Base-by-base conservation (phyloP, 2,888 invertebrate genomes). In the Pachliopta kotzebuea region DNA sequence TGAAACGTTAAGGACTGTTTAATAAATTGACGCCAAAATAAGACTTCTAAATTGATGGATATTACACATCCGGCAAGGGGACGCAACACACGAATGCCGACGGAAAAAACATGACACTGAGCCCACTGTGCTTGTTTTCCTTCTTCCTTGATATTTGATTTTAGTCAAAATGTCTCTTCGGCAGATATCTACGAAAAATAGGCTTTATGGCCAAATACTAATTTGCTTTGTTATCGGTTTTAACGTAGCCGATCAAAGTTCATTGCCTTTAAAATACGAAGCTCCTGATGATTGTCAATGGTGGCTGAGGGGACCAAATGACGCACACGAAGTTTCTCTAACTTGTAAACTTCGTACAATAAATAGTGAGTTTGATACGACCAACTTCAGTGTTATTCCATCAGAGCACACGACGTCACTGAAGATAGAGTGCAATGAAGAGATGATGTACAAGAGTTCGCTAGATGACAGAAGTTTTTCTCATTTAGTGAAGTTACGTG, bases 241-340 rank as follows among this genome's bases (percentile, higher is more conserved):
- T 29, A 86, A 88, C 71, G 86, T 91, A 62, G 90, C 91, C 56
- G 90, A 90, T 77, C 91, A 90, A 73, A 91, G 90, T 73, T 88
- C 90, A 61, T 74, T 90, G 68, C 91, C 92, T 62, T 76, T 92
- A 68, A 90, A 92, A 74, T 96, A 96, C 85, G 96, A 96, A 85
- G 96, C 96, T 70, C 97, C 97, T 65, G 96, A 96, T 80, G 96
- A 97, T 83, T 97, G 97, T 78, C 95, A 95, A 79, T 95, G 96
- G 95, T 94, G 94, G 94, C 81, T 95, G 52, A 87, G 93, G 71
- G 94, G 93, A 77, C 93, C 92, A 69, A 93, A 92, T 63, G 92
- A 87, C 74, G 92, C 92, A 70, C 94, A 95, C 74, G 95, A 96
- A 87, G 95, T 96, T 69, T 94, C 95, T 21, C 93, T 96, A 70